Evolutionary conservation across 1,140 invertebrate genomes (phyloP).

Genomic region (Andrena cerasifolii): DNA sequence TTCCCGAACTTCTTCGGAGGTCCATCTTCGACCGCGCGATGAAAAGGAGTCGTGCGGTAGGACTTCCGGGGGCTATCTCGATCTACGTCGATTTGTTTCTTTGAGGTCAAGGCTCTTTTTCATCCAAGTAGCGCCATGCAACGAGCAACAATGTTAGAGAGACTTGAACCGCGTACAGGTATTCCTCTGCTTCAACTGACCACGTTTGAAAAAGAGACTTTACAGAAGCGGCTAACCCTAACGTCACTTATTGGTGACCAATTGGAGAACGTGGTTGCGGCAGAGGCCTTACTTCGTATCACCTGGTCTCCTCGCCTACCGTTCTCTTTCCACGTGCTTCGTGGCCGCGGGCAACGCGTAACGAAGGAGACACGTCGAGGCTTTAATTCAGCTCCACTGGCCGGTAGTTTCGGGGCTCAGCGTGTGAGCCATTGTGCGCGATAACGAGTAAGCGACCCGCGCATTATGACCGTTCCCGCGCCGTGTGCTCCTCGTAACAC

Average conservation of each 20-base stretch:
- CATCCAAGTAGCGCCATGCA: not conserved
- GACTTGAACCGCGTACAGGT: not conserved
- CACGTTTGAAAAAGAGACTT: too few species aligned
- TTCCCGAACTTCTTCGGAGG: slow-evolving; percentile 43
- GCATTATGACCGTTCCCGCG: slow-evolving; percentile 18
- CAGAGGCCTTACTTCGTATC: too few species aligned
- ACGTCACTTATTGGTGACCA: too few species aligned
- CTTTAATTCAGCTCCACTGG: slow-evolving; percentile 5
- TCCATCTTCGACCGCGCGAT: slow-evolving; percentile 1
- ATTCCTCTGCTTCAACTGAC: not conserved
- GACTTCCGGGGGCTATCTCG: slow-evolving; percentile 20
- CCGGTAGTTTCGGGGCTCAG: slow-evolving; percentile 57
- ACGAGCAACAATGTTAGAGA: not conserved
- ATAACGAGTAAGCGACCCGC: slow-evolving; percentile 51
- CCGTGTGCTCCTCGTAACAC: slow-evolving; percentile 17
- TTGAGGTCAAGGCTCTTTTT: not conserved
- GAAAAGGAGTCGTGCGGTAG: slow-evolving; percentile 22
- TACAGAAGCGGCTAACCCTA: too few species aligned
- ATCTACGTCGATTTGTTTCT: slow-evolving; percentile 34
- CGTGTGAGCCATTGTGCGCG: slow-evolving; percentile 48
- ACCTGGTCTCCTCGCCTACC: too few species aligned
- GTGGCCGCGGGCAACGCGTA: not conserved
- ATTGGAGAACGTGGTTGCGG: too few species aligned
- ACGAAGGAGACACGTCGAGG: not conserved
- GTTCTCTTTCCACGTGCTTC: too few species aligned